Evolutionary conservation across 2,113 vertebrate genomes (phyloP).

Genomic region (Ceyx melanurus): DNA sequence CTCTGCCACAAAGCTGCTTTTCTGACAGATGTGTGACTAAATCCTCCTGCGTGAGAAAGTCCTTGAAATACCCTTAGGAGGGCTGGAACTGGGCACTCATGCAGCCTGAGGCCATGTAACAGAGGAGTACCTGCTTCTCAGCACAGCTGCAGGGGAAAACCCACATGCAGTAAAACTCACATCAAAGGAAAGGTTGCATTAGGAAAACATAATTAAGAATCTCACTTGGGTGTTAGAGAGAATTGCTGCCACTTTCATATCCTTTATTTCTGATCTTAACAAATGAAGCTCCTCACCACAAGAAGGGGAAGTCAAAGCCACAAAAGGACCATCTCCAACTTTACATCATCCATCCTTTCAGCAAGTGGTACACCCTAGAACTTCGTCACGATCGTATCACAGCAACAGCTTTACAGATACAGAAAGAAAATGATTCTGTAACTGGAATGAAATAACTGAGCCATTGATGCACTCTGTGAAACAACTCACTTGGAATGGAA

Average conservation of each 20-base stretch:
- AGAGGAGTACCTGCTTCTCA: not conserved
- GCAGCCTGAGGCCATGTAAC: fast-evolving
- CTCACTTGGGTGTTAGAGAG: not conserved
- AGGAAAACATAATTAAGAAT: not conserved
- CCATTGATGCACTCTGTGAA: not conserved
- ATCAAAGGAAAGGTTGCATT: not conserved
- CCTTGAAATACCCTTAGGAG: not conserved
- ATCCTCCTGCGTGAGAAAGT: not conserved
- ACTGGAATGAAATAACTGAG: not conserved
- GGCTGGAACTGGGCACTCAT: not conserved
- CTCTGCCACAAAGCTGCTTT: not conserved
- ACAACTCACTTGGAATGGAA: not conserved
- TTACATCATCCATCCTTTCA: not conserved
- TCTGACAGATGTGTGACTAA: not conserved
- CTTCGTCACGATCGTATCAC: not conserved
- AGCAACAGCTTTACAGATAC: not conserved
- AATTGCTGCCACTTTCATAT: not conserved
- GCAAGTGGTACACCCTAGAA: not conserved
- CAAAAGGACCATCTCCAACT: not conserved
- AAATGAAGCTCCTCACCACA: not conserved
- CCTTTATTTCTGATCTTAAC: not conserved
- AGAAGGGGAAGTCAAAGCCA: constrained; percentile 9
- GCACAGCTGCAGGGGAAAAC: not conserved
- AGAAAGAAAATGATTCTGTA: not conserved
- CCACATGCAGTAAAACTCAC: not conserved